Evolutionary conservation across 2,797 vertebrate species (phyloP).

Genomic region (Gymnocypris eckloni): DNA sequence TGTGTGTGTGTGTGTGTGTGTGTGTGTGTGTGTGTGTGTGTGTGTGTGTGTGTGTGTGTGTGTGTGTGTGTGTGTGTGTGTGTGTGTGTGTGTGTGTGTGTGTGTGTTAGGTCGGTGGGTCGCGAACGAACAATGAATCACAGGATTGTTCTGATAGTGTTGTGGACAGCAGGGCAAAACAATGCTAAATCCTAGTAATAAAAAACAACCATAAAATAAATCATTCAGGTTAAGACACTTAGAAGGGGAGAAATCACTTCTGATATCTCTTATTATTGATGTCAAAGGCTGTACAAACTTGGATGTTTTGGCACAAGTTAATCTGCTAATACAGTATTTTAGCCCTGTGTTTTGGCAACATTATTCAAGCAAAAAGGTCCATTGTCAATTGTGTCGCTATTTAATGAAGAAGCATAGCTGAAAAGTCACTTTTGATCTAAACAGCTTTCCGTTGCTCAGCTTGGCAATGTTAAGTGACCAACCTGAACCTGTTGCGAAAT

Average conservation of each 20-base stretch:
- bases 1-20: constrained; percentile 52
- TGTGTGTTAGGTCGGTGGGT: constrained; percentile 42
- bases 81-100: constrained; percentile 49
- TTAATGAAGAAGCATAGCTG: background rate
- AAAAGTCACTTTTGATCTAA: background rate
- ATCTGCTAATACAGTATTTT: background rate
- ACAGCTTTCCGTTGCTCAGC: background rate
- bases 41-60: constrained; percentile 51
- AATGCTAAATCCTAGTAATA: constrained; percentile 12
- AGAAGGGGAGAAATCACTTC: background rate
- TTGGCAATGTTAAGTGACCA: background rate
- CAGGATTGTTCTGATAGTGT: constrained; percentile 9
- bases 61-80: constrained; percentile 52
- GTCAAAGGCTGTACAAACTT: background rate
- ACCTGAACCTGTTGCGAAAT: constrained; percentile 3
- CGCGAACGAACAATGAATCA: background rate
- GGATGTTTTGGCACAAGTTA: background rate
- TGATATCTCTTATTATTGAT: background rate
- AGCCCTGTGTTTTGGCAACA: background rate
- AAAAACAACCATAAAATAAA: background rate
- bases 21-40: constrained; percentile 44
- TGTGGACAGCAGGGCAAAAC: background rate
- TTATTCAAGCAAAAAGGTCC: background rate
- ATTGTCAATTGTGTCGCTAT: background rate
- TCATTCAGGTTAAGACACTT: constrained; percentile 6